Base-by-base conservation (phyloP, 1,140 invertebrate genomes). In the Sweltsa coloradensis region DNA sequence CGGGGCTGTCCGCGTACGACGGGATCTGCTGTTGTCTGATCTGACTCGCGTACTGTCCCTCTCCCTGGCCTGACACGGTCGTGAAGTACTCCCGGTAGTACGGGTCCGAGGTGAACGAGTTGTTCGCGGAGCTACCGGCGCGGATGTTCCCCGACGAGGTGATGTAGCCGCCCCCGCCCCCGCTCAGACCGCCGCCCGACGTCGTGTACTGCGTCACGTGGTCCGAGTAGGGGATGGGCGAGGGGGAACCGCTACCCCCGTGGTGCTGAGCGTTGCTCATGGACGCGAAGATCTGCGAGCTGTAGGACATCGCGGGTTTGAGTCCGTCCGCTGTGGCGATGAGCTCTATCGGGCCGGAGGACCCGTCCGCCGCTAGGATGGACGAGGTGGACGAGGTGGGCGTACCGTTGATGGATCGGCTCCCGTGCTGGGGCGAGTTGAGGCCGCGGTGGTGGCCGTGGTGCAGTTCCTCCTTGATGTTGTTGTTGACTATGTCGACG, bases 171-270 rank as follows among this genome's bases (percentile, higher is more conserved):
- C 60, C 52, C 65, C 65, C 59, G 59, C 67, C 51, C 1, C 26
- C 29, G 6, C 27, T 13, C 14, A 31, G 65, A 70, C 61, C 64
- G 73, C 61, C 65, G 72, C 52, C n/a, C 66, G 62, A 51, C 22
- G 64, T 53, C 26, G 58, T 68, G 56, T 75, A 75, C 58, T 75
- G 72, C 42, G 67, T 51, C 11, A 53, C 61, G 19, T 60, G 50
- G 40, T 64, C 64, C 22, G 54, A 65, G 51, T 75, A 75, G n/a
- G 75, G 73, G 45, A 71, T 75, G 13, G 76, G 73, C 25, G 68
- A 69, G 14, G 68, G 68, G 11, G 66, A 64, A 14, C 65, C 66
- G 55, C 65, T 67, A 25, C 60, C 64, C 36, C 60, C 58, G 37
- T 62, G 60, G 19, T 54, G 55, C 27, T 57, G 53, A 14, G 59